Percentiles rank a stretch among this genome's conserved stretches.
phyloP scores from a whole-genome alignment of 2,113 vertebrate species.

The Otocyon megalotis region DNA sequence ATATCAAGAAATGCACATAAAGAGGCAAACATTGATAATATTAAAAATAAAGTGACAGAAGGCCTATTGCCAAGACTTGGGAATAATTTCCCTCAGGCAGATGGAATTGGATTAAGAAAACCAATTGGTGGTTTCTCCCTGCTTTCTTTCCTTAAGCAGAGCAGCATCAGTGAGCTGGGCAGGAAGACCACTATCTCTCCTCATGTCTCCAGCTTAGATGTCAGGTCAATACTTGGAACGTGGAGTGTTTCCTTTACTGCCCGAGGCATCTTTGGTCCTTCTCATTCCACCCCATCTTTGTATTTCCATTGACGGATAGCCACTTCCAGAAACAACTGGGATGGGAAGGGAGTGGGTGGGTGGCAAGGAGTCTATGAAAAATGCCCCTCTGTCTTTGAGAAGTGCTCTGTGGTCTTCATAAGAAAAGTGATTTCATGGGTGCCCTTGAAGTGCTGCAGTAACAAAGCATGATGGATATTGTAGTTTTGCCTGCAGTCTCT shows the following conservation, averaged over 20 bases:
- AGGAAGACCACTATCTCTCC: not conserved
- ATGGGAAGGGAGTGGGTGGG: not conserved
- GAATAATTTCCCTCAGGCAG: not conserved
- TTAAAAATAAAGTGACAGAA: not conserved
- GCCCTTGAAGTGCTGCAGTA: not conserved
- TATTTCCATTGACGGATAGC: not conserved
- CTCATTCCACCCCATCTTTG: not conserved
- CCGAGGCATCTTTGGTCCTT: not conserved
- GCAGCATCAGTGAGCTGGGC: not conserved
- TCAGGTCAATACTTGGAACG: not conserved
- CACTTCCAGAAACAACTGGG: not conserved
- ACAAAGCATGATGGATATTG: not conserved
- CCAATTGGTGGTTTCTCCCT: not conserved
- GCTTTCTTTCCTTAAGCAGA: not conserved
- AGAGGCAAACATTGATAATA: not conserved
- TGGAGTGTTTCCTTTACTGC: not conserved
- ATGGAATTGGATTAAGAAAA: not conserved
- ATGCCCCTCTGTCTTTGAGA: not conserved
- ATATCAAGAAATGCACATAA: not conserved
- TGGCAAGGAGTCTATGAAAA: not conserved
- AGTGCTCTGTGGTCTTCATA: not conserved
- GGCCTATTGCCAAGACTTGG: not conserved
- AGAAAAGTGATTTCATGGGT: not conserved
- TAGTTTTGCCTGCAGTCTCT: not conserved
- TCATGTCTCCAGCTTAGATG: not conserved